Evolutionary conservation across 2,113 vertebrate species (phyloP).

Genomic region (Callopanchax toddi): DNA sequence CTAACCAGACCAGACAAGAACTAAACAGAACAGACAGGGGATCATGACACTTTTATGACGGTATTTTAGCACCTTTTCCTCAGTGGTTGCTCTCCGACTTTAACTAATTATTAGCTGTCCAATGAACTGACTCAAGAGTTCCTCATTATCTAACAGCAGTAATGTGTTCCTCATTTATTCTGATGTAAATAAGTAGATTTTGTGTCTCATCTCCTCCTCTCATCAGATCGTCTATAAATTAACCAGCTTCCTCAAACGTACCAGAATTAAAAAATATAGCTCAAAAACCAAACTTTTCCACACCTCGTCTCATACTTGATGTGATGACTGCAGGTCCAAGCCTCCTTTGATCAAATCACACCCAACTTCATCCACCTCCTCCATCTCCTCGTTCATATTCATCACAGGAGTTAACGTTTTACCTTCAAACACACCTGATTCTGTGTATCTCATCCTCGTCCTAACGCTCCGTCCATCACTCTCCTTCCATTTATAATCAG

Average conservation of each 20-base stretch:
- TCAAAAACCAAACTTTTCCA: background rate
- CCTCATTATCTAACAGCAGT: no score
- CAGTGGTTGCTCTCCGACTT: no score
- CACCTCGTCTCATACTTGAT: background rate
- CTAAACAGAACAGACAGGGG: no score
- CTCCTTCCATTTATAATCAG: slow-evolving; percentile 4
- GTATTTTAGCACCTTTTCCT: no score
- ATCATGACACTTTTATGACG: no score
- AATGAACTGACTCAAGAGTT: no score
- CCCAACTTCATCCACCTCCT: background rate
- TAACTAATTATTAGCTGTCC: no score
- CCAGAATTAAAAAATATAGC: background rate
- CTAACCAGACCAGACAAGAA: no score
- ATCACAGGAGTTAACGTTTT: slow-evolving; percentile 17
- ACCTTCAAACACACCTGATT: slow-evolving; percentile 12
- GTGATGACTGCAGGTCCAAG: background rate
- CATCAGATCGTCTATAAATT: background rate
- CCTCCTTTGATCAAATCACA: slow-evolving; percentile 17
- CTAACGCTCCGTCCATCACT: background rate
- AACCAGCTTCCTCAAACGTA: background rate
- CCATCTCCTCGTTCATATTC: slow-evolving; percentile 4
- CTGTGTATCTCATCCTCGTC: background rate
- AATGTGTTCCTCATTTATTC: no score
- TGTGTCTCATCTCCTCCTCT: no score
- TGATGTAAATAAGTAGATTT: no score